Percentiles rank a stretch among this genome's conserved stretches.
Conservation (phyloP, 2,797 vertebrate species). For the Leptodactylus fallax region DNA sequence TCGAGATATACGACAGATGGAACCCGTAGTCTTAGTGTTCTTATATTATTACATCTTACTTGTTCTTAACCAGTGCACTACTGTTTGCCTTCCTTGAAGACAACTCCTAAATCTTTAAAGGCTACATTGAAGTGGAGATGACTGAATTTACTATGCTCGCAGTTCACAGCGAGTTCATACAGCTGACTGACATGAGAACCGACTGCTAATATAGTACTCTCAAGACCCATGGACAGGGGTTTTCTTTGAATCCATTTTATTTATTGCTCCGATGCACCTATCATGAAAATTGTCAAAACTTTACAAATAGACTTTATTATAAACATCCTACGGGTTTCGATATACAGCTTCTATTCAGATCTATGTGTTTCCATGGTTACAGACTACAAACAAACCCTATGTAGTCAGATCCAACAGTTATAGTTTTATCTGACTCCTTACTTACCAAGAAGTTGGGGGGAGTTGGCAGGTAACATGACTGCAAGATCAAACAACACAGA, state of each 20-base stretch:
- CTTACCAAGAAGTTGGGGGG: no score
- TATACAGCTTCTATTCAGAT: neutral
- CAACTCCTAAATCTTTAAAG: slow-evolving; percentile 3
- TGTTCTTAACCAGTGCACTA: neutral
- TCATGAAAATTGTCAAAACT: neutral
- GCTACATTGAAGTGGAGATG: slow-evolving; percentile 19
- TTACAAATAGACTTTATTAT: neutral
- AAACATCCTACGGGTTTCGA: neutral
- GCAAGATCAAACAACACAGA: no score
- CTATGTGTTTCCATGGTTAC: neutral
- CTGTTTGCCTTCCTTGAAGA: neutral
- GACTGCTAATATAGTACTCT: neutral
- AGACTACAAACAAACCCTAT: no score
- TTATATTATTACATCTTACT: neutral
- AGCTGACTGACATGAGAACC: slow-evolving; percentile 10
- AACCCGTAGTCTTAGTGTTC: neutral
- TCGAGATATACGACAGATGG: no score
- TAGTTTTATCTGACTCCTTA: no score
- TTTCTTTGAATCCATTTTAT: neutral
- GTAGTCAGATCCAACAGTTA: no score
- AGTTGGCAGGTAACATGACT: no score
- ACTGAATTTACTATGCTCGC: slow-evolving; percentile 17
- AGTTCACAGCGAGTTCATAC: slow-evolving; percentile 37
- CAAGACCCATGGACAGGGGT: neutral
- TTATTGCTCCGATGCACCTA: neutral